Evolutionary conservation across 2,888 invertebrate species (phyloP).

Genomic region (Ochropleura plecta): DNA sequence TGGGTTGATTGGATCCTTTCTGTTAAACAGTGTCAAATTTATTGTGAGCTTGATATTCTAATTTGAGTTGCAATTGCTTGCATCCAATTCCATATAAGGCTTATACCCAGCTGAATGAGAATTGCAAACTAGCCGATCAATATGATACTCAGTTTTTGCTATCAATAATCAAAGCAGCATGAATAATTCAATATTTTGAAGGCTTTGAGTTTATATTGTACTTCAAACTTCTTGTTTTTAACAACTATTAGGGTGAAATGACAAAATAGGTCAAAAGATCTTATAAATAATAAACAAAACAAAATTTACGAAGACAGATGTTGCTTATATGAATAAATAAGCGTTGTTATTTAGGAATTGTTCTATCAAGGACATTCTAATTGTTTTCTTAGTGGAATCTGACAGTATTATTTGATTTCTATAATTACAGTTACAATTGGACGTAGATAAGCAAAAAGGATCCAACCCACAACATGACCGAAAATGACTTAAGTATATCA

Average conservation of each 20-base stretch:
- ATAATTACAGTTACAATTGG: conserved; percentile 9
- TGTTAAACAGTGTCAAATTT: neutral
- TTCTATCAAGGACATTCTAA: conserved; percentile 63
- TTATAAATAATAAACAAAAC: conserved; percentile 20
- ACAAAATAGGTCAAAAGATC: conserved; percentile 43
- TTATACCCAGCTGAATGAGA: neutral
- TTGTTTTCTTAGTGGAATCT: conserved; percentile 61
- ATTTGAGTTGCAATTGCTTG: neutral
- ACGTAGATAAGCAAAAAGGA: no score
- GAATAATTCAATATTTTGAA: neutral
- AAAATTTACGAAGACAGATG: conserved; percentile 14
- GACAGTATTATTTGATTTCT: conserved; percentile 31
- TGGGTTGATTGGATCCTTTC: neutral
- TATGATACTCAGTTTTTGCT: neutral
- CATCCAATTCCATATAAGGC: neutral
- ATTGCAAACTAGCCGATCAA: neutral
- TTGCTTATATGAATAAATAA: conserved; percentile 14
- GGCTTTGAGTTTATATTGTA: neutral
- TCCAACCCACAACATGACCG: no score
- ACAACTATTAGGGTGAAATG: conserved; percentile 6
- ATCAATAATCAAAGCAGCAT: neutral
- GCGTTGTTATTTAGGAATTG: conserved; percentile 45
- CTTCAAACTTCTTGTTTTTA: conserved; percentile 12
- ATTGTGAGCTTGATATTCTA: neutral
- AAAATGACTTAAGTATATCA: no score